Percentiles rank a stretch among this genome's conserved stretches.
Evolutionary conservation across 1,140 invertebrate species (phyloP).

Genomic region (Macrocentrus cingulum): DNA sequence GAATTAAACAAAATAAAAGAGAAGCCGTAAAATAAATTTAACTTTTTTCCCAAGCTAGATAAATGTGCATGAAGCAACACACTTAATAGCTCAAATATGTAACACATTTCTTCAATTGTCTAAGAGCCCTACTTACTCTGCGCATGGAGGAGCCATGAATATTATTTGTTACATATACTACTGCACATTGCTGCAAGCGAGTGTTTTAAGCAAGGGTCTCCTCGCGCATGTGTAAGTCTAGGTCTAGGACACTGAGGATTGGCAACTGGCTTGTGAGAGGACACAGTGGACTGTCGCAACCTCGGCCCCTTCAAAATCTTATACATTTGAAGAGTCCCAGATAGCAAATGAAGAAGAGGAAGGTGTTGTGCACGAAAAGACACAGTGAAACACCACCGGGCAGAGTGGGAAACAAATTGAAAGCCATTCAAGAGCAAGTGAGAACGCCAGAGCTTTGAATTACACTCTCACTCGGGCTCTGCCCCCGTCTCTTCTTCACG

Average conservation of each 20-base stretch:
- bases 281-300: slow-evolving; percentile 26
- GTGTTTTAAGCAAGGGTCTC: background rate
- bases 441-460: slow-evolving; percentile 32
- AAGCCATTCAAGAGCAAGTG: slow-evolving; percentile 13
- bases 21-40: too few species aligned
- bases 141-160: too few species aligned
- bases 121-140: too few species aligned
- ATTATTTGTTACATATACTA: too few species aligned
- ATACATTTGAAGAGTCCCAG: slow-evolving; percentile 7
- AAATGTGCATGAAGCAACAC: too few species aligned
- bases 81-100: too few species aligned
- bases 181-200: background rate
- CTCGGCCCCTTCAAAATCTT: slow-evolving; percentile 16
- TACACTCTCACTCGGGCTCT: slow-evolving; percentile 54
- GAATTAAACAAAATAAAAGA: too few species aligned
- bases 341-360: background rate
- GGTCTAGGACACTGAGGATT: slow-evolving; percentile 46
- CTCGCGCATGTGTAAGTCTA: slow-evolving; percentile 35
- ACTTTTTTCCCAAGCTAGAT: too few species aligned
- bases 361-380: too few species aligned
- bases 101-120: too few species aligned
- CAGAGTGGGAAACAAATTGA: slow-evolving; percentile 27
- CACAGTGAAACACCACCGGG: background rate
- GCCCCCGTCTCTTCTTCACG: slow-evolving; percentile 41
- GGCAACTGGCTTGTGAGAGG: slow-evolving; percentile 16